phyloP scores from a whole-genome alignment of 1,140 invertebrate genomes.

The Leptopilina boulardi region DNA sequence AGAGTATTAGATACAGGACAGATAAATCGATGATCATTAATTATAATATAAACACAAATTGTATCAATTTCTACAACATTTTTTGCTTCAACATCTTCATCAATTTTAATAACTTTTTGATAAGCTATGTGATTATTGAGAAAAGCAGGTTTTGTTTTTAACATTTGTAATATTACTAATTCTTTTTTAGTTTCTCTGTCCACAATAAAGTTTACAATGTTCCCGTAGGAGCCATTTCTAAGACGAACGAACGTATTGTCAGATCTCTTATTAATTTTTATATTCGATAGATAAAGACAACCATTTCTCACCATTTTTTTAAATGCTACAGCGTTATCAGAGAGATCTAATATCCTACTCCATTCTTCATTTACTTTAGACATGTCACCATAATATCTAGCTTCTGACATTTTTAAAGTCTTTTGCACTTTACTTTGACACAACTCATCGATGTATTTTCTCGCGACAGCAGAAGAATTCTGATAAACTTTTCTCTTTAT shows the following conservation, averaged over 20 bases:
- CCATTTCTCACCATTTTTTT: slow-evolving; percentile 44
- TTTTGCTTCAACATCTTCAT: not conserved
- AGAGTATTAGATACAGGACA: not conserved
- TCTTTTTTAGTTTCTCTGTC: not conserved
- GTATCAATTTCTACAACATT: not conserved
- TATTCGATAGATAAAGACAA: not conserved
- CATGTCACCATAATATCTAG: too few species aligned
- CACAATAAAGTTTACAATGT: not conserved
- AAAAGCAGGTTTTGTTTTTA: not conserved
- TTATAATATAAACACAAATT: not conserved
- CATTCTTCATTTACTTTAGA: too few species aligned
- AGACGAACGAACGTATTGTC: not conserved
- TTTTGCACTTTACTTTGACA: too few species aligned
- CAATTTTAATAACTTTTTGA: not conserved
- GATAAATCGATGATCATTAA: not conserved
- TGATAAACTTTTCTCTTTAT: not conserved
- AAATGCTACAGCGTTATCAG: slow-evolving; percentile 18
- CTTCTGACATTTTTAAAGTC: too few species aligned
- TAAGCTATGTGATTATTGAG: not conserved
- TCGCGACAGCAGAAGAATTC: too few species aligned
- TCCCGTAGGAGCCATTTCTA: not conserved
- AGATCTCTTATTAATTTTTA: not conserved
- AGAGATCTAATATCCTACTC: too few species aligned
- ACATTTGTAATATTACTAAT: not conserved
- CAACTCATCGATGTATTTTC: too few species aligned